These are phyloP conservation scores for Heliconius sara DNA, from an alignment of 2,888 invertebrate genomes.

Conservation along the genomic window DNA sequence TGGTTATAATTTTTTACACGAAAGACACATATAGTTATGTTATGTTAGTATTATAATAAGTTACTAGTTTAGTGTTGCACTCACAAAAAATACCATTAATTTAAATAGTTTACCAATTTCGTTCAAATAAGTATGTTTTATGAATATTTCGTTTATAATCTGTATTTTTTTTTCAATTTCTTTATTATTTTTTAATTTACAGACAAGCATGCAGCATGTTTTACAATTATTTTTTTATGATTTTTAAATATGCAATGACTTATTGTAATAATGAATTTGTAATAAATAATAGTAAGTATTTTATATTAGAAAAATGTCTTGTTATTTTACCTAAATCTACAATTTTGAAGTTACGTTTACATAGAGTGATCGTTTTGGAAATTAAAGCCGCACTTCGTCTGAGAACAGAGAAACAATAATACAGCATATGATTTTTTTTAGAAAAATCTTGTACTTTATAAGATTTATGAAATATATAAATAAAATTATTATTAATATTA, in stretches of 20 bases:
- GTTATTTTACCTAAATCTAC: slow-evolving; percentile 1
- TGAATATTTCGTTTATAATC: slow-evolving; percentile 16
- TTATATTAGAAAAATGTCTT: slow-evolving; percentile 23
- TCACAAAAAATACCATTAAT: slow-evolving; percentile 23
- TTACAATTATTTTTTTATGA: slow-evolving; percentile 41
- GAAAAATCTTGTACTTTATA: background rate
- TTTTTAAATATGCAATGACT: slow-evolving; percentile 69
- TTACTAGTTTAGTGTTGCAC: slow-evolving; percentile 27
- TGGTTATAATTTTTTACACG: background rate
- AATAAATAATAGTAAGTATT: slow-evolving; percentile 39
- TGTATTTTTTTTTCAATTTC: slow-evolving; percentile 21
- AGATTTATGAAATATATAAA: background rate
- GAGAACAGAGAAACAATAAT: background rate
- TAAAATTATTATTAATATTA: background rate
- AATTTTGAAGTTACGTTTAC: background rate
- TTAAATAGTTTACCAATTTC: slow-evolving; percentile 9
- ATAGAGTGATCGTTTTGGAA: background rate
- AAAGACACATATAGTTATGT: slow-evolving; percentile 2
- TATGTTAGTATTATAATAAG: slow-evolving; percentile 12
- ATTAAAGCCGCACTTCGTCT: background rate
- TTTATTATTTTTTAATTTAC: slow-evolving; percentile 24
- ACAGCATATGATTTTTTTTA: background rate
- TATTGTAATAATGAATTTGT: slow-evolving; percentile 48
- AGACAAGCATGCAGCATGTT: slow-evolving; percentile 30
- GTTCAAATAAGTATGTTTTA: slow-evolving; percentile 24